These are phyloP conservation scores for Chloropsis cyanopogon DNA, from an alignment of 2,113 vertebrate species.

Conservation along the genomic window DNA sequence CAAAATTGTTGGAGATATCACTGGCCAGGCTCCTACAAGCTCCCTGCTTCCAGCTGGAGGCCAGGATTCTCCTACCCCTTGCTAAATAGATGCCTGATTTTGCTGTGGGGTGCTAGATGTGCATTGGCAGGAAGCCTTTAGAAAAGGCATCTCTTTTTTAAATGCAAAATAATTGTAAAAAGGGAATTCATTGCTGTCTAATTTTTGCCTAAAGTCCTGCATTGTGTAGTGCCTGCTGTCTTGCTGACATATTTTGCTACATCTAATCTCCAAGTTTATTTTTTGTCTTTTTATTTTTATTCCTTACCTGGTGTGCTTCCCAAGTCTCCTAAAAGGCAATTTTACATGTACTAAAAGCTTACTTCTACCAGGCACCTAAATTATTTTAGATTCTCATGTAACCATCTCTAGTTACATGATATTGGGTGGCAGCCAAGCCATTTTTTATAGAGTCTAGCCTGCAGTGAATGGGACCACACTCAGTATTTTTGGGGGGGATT, in stretches of 20 bases:
- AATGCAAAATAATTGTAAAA: background rate
- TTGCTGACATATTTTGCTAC: background rate
- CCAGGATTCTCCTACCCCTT: background rate
- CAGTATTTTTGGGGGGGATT: background rate
- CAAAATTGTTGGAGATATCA: background rate
- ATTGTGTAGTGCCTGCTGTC: background rate
- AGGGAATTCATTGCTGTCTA: background rate
- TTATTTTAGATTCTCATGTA: constrained; percentile 7
- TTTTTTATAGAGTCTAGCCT: background rate
- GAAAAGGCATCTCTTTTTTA: background rate
- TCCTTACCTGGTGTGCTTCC: background rate
- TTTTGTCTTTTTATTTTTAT: background rate
- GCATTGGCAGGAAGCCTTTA: background rate
- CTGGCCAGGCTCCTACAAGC: background rate
- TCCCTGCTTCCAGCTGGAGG: background rate
- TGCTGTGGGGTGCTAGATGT: background rate
- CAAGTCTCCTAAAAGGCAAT: background rate
- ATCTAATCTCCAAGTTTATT: background rate
- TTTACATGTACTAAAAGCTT: background rate
- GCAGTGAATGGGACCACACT: background rate
- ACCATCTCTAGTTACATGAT: background rate
- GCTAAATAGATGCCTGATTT: background rate
- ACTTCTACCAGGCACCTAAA: background rate
- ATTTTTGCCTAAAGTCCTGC: background rate
- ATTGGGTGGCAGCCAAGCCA: background rate